phyloP scores from a whole-genome alignment of 2,888 invertebrate species.

The Isoperla grammatica region DNA sequence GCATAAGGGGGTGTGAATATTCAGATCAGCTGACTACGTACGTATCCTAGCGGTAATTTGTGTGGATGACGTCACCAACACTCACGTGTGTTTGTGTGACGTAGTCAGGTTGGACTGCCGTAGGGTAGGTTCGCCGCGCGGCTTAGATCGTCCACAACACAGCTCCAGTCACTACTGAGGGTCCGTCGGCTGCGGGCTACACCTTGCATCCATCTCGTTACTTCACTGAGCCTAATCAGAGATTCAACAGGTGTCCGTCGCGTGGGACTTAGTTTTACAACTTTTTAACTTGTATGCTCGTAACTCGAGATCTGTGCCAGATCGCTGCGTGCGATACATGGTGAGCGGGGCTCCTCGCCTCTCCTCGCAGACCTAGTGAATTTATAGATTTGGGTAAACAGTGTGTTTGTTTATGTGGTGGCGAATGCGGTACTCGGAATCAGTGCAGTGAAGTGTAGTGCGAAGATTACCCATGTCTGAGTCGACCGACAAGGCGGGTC shows the following conservation, averaged over 20 bases:
- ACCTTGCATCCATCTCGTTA: not conserved
- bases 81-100: not conserved
- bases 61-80: slow-evolving; percentile 1
- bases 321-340: slow-evolving; percentile 1
- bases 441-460: slow-evolving; percentile 4
- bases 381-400: no score
- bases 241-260: slow-evolving; percentile 1
- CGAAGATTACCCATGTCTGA: not conserved
- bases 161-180: slow-evolving; percentile 2
- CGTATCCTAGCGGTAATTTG: slow-evolving; percentile 3
- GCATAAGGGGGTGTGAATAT: no score
- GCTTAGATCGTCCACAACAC: not conserved
- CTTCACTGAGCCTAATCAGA: not conserved
- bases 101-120: slow-evolving; percentile 6
- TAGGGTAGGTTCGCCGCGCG: slow-evolving; percentile 12
- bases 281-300: slow-evolving; percentile 1
- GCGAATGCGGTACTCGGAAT: not conserved
- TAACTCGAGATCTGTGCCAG: slow-evolving; percentile 11
- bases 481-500: not conserved
- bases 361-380: no score
- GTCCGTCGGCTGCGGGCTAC: slow-evolving; percentile 1
- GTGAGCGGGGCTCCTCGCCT: no score
- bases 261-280: not conserved
- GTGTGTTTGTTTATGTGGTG: not conserved
- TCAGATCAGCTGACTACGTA: not conserved